A percentile compares a stretch with the other conserved stretches of the same genome.
Conservation (phyloP, 2,888 invertebrate genomes). For the Orthonevra nobilis region DNA sequence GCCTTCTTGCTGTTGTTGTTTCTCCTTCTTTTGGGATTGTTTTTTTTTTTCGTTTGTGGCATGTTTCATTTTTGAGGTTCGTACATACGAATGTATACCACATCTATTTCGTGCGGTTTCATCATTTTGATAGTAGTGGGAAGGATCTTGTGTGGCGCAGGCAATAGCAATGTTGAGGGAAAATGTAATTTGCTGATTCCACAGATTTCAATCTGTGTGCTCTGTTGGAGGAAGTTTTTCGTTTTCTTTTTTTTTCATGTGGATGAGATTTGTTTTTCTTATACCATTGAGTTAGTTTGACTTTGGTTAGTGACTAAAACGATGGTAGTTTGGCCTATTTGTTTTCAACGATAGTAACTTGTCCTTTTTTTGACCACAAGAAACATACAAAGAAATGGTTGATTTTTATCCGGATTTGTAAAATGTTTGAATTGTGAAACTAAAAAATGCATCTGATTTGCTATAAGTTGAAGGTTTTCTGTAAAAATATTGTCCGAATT, state of each 20-base stretch:
- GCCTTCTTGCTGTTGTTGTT: slow-evolving; percentile 19
- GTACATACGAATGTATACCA: slow-evolving; percentile 3
- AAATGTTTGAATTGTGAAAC: too few species aligned
- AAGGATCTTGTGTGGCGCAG: slow-evolving; percentile 31
- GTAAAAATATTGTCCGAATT: too few species aligned
- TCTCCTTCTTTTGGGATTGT: slow-evolving; percentile 30
- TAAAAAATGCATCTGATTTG: too few species aligned
- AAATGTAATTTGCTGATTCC: slow-evolving; percentile 64
- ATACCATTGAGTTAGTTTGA: slow-evolving; percentile 31
- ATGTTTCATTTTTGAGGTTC: too few species aligned
- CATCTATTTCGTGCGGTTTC: slow-evolving; percentile 48
- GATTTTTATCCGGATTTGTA: too few species aligned
- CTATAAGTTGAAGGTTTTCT: too few species aligned
- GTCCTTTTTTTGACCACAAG: too few species aligned
- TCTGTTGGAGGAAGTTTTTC: slow-evolving; percentile 47
- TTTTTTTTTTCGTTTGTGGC: slow-evolving; percentile 10
- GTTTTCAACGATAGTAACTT: too few species aligned
- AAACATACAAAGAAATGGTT: too few species aligned
- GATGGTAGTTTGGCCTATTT: slow-evolving; percentile 20
- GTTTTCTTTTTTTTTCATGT: slow-evolving; percentile 19
- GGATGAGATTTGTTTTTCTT: slow-evolving; percentile 3
- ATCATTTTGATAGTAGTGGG: slow-evolving; percentile 57
- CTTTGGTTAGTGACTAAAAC: slow-evolving; percentile 35
- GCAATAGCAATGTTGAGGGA: slow-evolving; percentile 21
- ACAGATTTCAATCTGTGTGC: slow-evolving; percentile 55